Evolutionary conservation across 92 coral and sea anemone species (phyloP).

Genomic region (Epizoanthus illoricatus): DNA sequence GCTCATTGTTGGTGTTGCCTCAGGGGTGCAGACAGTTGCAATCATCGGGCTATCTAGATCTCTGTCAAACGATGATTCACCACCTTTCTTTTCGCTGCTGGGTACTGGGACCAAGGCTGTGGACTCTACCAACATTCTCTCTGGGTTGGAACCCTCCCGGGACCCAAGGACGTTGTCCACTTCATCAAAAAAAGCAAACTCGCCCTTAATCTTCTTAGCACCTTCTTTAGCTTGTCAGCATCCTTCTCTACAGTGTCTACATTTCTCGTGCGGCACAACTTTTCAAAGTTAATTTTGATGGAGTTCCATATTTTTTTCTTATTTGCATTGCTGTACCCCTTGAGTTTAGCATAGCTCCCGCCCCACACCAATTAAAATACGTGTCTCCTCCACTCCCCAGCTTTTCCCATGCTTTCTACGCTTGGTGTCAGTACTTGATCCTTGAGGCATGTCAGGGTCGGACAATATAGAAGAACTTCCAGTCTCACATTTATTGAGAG

Average conservation of each 20-base stretch:
- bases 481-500: slow-evolving; percentile 22
- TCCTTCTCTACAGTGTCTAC: slow-evolving; percentile 11
- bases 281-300: slow-evolving; percentile 22
- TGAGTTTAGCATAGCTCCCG: slow-evolving; percentile 23
- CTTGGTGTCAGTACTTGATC: slow-evolving; percentile 14
- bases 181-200: slow-evolving; percentile 45
- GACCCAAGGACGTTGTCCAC: slow-evolving; percentile 44
- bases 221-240: slow-evolving; percentile 49
- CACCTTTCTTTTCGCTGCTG: slow-evolving; percentile 25
- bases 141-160: slow-evolving; percentile 60
- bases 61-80: slow-evolving; percentile 24
- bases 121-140: slow-evolving; percentile 51
- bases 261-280: slow-evolving; percentile 35
- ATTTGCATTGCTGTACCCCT: slow-evolving; percentile 23
- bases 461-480: slow-evolving; percentile 22
- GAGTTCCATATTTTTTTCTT: slow-evolving; percentile 23
- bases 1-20: slow-evolving; percentile 28
- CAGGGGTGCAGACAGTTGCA: slow-evolving; percentile 36
- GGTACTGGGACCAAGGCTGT: slow-evolving; percentile 44
- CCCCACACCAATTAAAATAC: slow-evolving; percentile 35
- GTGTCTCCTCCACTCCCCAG: slow-evolving; percentile 40
- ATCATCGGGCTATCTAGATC: slow-evolving; percentile 29
- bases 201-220: slow-evolving; percentile 41
- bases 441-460: slow-evolving; percentile 28
- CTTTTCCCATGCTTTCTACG: slow-evolving; percentile 38